Conservation (phyloP, 2,113 vertebrate genomes). For the Nasalis larvatus region DNA sequence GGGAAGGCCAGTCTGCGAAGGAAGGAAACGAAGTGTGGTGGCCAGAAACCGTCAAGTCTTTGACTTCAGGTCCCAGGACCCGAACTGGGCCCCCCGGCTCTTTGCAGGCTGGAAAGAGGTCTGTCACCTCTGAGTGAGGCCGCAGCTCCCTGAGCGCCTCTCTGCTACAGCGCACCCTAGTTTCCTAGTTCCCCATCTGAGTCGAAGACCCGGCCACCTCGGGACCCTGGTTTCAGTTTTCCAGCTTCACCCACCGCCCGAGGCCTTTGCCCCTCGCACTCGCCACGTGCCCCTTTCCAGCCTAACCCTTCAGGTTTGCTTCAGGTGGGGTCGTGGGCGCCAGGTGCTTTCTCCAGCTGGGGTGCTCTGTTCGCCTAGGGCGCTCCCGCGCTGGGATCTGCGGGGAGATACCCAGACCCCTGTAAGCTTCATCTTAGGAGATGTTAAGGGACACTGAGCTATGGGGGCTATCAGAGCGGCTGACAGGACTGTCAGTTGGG, state of each 20-base stretch:
- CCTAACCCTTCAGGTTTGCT: neutral
- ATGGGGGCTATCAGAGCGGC: conserved; percentile 76
- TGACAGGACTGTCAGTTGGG: conserved; percentile 87
- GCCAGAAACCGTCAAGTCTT: neutral
- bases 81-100: neutral
- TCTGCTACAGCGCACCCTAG: neutral
- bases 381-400: neutral
- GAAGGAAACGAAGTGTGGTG: neutral
- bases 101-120: neutral
- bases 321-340: neutral
- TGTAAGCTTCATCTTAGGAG: conserved; percentile 76
- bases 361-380: neutral
- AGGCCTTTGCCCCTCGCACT: neutral
- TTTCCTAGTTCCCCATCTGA: neutral
- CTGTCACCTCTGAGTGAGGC: neutral
- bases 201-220: neutral
- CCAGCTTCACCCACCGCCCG: neutral
- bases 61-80: neutral
- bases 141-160: neutral
- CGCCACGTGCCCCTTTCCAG: neutral
- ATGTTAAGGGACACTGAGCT: conserved; percentile 85
- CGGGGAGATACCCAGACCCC: conserved; percentile 37
- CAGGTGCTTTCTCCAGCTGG: neutral
- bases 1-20: neutral
- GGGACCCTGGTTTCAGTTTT: neutral